Evolutionary conservation across 1,140 invertebrate genomes (phyloP), one percentile per base, ranked within the genome.

Genomic region (Orchesella cincta): DNA sequence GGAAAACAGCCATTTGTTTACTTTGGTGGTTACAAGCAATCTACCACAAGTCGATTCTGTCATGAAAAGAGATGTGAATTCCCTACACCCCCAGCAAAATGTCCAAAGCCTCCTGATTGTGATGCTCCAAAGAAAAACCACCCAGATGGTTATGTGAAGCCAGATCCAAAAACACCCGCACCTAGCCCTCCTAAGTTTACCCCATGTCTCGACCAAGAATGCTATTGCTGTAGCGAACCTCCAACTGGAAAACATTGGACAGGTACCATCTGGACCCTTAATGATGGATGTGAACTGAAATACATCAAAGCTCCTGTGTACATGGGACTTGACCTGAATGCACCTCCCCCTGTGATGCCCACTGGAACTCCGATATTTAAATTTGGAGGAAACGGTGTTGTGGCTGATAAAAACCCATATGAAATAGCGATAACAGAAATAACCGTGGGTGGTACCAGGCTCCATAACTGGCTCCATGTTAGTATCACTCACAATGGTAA

Each of bases 391-490:
- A 62, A 26, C 16, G 23, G 20, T 12, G 39, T n/a, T 46, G 54
- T 57, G 5, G 54, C 54, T 23, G 33, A 67, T 5, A 23, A 31
- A 8, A 78, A 78, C 23, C 76, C 76, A 1, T 78, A 78, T 51
- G 29, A 33, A 8, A 18, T 78, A 0, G 31, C 74, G 31, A 73
- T 78, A 1, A 78, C 73, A 0, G 76, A 78, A 46, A 78, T 78
- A 20, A n/a, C 20, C 2, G 72, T 67, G 26, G 46, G 70, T 18
- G 73, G 73, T 18, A 14, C 51, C 33, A 5, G 72, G 20, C 54
- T 78, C 0, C 76, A 78, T 20, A 78, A 78, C 35, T 78, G 72
- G 72, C 73, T 78, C 20, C 76, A 78, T 28, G 74, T 78, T 1
- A 74, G 18, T 26, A 52, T 77, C 33, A 73, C 52, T 67, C 62